These are phyloP conservation scores for Myanophis thanlyinensis DNA, from an alignment of 2,113 vertebrate genomes.

Conservation along the genomic window DNA sequence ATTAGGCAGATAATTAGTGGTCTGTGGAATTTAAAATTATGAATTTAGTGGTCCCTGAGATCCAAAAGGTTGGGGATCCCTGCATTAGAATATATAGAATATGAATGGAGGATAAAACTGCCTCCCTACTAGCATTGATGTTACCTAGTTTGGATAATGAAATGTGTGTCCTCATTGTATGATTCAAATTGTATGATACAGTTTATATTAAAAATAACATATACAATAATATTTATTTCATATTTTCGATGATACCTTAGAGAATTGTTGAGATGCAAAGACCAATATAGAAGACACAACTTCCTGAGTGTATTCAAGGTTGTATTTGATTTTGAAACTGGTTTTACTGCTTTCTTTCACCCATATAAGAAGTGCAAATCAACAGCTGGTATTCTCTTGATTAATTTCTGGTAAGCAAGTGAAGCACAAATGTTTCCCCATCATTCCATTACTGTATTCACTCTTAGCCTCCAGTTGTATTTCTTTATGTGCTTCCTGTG, in stretches of 20 bases:
- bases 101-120: background rate
- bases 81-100: background rate
- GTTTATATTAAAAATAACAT: background rate
- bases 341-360: background rate
- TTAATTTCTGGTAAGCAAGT: background rate
- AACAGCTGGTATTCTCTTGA: background rate
- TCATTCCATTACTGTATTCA: background rate
- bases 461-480: background rate
- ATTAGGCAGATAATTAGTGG: too few species aligned
- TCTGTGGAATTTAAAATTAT: too few species aligned
- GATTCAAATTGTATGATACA: background rate
- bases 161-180: background rate
- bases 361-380: background rate
- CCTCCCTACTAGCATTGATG: background rate
- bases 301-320: background rate
- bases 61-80: too few species aligned
- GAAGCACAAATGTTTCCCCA: background rate
- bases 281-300: background rate
- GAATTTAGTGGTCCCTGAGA: too few species aligned
- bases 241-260: background rate
- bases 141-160: background rate
- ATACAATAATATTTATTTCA: background rate
- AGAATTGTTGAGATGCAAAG: background rate
- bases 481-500: background rate
- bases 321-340: background rate